Percentiles rank a stretch among this genome's conserved stretches.
These are phyloP conservation scores for Neogobius melanostomus DNA, from an alignment of 2,113 vertebrate species.

Conservation along the genomic window DNA sequence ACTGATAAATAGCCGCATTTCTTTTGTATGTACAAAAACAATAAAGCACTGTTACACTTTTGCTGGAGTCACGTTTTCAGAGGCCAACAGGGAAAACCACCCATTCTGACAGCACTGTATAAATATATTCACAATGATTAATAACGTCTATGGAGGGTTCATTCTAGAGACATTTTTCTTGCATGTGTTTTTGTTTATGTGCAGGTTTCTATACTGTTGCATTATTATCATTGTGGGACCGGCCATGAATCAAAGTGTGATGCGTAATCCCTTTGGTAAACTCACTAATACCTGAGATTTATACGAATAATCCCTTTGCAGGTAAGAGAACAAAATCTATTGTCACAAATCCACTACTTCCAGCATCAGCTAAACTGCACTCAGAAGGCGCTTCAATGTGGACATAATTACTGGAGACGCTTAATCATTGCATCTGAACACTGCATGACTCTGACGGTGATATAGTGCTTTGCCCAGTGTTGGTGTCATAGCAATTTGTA, in stretches of 20 bases:
- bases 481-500: too few species aligned
- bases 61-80: conserved; percentile 34
- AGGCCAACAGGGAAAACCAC: conserved; percentile 41
- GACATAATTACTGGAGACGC: too few species aligned
- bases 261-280: conserved; percentile 66
- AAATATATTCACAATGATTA: conserved; percentile 35
- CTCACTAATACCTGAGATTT: conserved; percentile 70
- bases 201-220: conserved; percentile 16
- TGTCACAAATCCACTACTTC: conserved; percentile 56
- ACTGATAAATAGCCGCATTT: conserved; percentile 22
- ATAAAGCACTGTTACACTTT: conserved; percentile 20
- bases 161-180: conserved; percentile 10
- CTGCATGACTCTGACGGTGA: too few species aligned
- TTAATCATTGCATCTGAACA: too few species aligned
- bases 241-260: conserved; percentile 51
- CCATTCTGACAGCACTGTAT: conserved; percentile 26
- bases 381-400: too few species aligned
- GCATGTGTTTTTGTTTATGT: conserved; percentile 2
- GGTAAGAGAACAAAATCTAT: conserved; percentile 55
- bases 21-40: conserved; percentile 16
- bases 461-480: too few species aligned
- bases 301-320: conserved; percentile 58
- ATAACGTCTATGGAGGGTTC: conserved; percentile 28
- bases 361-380: conserved; percentile 17
- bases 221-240: conserved; percentile 41